A percentile compares a stretch with the other conserved stretches of the same genome.
phyloP scores from a whole-genome alignment of 2,888 invertebrate species.

The Argyresthia goedartella region DNA sequence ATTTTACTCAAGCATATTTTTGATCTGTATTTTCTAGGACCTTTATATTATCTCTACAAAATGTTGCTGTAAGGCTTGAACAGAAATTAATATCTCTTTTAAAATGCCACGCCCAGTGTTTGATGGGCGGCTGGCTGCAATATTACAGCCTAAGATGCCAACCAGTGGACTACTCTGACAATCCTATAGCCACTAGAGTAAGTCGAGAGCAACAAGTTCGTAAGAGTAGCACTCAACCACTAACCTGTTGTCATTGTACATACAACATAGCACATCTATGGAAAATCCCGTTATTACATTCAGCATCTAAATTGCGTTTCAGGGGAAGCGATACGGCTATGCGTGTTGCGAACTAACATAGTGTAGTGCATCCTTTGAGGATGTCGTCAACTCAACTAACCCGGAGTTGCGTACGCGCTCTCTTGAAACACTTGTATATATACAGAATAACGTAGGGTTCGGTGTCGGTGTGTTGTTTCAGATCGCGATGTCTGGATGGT shows the following conservation, averaged over 20 bases:
- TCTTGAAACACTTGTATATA: constrained; percentile 15
- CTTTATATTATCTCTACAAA: too few species aligned
- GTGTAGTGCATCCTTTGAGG: too few species aligned
- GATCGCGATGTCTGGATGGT: constrained; percentile 93
- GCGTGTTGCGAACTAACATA: too few species aligned
- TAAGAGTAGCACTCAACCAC: constrained; percentile 25
- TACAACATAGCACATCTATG: constrained; percentile 1
- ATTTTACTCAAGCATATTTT: too few species aligned
- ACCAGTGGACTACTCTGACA: constrained; percentile 89
- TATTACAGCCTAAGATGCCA: constrained; percentile 92
- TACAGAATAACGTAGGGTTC: constrained; percentile 41
- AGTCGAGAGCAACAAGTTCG: constrained; percentile 46
- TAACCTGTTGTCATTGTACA: constrained; percentile 45
- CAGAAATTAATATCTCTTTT: background rate
- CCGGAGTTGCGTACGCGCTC: too few species aligned
- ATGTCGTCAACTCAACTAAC: too few species aligned
- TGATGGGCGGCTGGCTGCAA: constrained; percentile 92
- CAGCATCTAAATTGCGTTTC: too few species aligned
- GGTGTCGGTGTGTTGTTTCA: constrained; percentile 76
- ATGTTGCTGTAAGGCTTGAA: background rate
- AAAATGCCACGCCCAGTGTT: constrained; percentile 68
- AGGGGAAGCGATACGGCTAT: too few species aligned
- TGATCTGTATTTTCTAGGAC: too few species aligned
- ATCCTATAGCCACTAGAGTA: constrained; percentile 86
- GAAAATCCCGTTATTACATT: too few species aligned